Conservation (phyloP, 1,140 invertebrate species). For the Thalassaphorura encarpata region DNA sequence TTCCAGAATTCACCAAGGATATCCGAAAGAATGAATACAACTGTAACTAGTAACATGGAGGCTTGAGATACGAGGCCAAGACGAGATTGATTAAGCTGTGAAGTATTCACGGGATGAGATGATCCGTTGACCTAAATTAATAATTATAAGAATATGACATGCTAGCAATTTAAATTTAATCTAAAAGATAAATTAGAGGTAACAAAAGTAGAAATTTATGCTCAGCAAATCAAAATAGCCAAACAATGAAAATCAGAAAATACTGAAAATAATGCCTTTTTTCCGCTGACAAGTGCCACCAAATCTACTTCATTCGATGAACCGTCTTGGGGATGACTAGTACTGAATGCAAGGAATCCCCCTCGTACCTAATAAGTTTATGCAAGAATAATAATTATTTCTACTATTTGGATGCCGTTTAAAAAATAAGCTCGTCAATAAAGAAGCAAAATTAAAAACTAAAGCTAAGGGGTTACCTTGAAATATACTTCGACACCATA, state of each 20-base stretch:
- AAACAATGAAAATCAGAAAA: background rate
- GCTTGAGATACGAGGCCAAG: slow-evolving; percentile 79
- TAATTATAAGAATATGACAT: slow-evolving; percentile 1
- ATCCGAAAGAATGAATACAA: slow-evolving; percentile 78
- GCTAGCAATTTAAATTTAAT: slow-evolving; percentile 1
- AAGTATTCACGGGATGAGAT: slow-evolving; percentile 53
- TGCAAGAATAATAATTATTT: too few species aligned
- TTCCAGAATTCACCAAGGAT: slow-evolving; percentile 86
- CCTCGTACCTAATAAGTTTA: slow-evolving; percentile 31
- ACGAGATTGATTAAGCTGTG: slow-evolving; percentile 82
- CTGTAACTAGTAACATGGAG: slow-evolving; percentile 69
- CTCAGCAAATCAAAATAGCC: background rate
- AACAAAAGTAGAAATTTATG: background rate
- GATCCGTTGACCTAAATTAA: slow-evolving; percentile 16
- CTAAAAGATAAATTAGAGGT: slow-evolving; percentile 4
- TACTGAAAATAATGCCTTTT: slow-evolving; percentile 26
- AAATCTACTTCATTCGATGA: slow-evolving; percentile 22
- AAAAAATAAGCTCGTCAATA: too few species aligned
- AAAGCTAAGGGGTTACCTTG: slow-evolving; percentile 50
- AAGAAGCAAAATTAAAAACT: background rate
- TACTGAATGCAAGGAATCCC: slow-evolving; percentile 31
- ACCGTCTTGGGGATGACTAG: slow-evolving; percentile 16
- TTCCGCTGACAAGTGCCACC: slow-evolving; percentile 31
- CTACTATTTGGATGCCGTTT: too few species aligned
- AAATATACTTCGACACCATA: slow-evolving; percentile 92